phyloP scores from a whole-genome alignment of 2,797 vertebrate species.

The Melanotaenia boesemani region DNA sequence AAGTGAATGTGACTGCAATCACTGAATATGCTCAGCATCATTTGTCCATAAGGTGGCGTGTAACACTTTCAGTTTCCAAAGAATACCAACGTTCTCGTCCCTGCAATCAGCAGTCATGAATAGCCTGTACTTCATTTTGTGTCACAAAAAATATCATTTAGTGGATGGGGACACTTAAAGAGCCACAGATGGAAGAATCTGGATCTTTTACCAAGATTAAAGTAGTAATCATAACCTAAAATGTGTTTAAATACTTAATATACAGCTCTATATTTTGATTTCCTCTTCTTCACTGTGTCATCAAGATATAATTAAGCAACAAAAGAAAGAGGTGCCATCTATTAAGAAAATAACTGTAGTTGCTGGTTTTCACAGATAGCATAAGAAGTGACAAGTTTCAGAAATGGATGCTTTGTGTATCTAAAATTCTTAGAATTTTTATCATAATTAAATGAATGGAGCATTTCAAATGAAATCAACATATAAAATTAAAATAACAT shows the following conservation, averaged over 20 bases:
- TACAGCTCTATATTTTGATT: background rate
- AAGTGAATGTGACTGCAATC: conserved; percentile 22
- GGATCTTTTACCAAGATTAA: background rate
- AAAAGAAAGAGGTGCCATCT: background rate
- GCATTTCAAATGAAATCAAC: background rate
- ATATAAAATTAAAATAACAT: background rate
- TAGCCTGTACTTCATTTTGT: background rate
- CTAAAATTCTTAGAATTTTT: background rate
- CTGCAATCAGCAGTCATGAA: conserved; percentile 28
- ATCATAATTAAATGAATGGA: background rate
- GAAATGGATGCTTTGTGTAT: background rate
- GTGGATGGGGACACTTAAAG: conserved; percentile 30
- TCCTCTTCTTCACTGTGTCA: background rate
- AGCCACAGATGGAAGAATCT: background rate
- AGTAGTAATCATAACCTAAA: background rate
- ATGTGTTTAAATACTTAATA: background rate
- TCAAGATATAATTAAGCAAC: background rate
- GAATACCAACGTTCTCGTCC: conserved; percentile 5
- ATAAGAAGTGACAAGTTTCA: background rate
- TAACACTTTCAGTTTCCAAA: conserved; percentile 56
- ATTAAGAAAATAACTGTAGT: background rate
- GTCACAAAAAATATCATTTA: conserved; percentile 36
- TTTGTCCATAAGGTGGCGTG: conserved; percentile 75
- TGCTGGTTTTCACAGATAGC: background rate
- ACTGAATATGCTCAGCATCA: conserved; percentile 26